phyloP scores from a whole-genome alignment of 1,140 invertebrate genomes.

The Lasaia peninsularis region DNA sequence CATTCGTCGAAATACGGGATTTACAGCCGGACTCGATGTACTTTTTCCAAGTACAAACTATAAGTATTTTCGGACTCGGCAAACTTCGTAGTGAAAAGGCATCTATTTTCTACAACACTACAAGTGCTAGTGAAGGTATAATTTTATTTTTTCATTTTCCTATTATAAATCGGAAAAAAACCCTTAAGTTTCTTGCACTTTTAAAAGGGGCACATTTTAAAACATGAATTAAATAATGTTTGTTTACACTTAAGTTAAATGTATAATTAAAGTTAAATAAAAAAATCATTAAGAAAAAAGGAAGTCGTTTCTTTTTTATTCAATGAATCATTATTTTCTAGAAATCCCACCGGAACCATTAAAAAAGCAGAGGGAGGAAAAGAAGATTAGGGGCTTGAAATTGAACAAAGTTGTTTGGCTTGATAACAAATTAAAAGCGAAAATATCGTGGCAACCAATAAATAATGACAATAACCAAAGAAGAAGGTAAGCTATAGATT shows the following conservation, averaged over 20 bases:
- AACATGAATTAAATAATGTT: no score
- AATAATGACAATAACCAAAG: conserved; percentile 34
- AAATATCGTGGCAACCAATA: conserved; percentile 68
- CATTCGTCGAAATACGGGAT: conserved; percentile 78
- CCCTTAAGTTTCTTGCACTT: no score
- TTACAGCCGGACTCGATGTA: conserved; percentile 82
- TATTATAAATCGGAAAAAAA: no score
- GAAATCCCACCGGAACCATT: conserved; percentile 42
- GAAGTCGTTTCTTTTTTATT: not conserved
- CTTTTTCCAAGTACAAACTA: conserved; percentile 84
- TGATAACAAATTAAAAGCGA: conserved; percentile 69
- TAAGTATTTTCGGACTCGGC: conserved; percentile 81
- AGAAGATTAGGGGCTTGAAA: conserved; percentile 65
- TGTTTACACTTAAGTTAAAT: no score
- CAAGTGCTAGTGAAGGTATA: conserved; percentile 62
- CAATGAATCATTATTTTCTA: conserved; percentile 26
- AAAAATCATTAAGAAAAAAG: no score
- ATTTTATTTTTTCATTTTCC: not conserved
- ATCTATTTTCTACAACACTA: conserved; percentile 82
- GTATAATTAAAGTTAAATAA: no score
- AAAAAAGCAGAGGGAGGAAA: conserved; percentile 44
- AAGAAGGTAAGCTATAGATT: conserved; percentile 36
- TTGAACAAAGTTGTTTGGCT: conserved; percentile 75
- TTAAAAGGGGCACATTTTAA: no score
- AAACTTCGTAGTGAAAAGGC: conserved; percentile 82